Evolutionary conservation across 2,888 invertebrate species (phyloP), one percentile per base, ranked within the genome.

Genomic region (Cheilosia vulpina): DNA sequence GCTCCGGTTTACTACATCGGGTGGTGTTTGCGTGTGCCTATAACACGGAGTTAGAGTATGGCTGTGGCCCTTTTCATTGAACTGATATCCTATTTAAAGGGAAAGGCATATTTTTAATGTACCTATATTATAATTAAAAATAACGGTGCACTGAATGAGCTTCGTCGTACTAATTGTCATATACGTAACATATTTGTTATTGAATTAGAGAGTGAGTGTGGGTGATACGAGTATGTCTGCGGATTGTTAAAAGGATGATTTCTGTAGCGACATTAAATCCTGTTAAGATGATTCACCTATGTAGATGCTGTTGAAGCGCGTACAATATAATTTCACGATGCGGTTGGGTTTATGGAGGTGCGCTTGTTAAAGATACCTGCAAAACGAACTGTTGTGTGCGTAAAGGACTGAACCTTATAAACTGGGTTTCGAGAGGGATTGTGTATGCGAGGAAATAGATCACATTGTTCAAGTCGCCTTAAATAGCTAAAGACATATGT

Each of bases 131-230:
- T 66, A 77, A 76, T 85, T 85, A 81, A 85, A 85, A 81, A 81
- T 68, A 72, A 81, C 81, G 72, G 21, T 47, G 41, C 85, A 81
- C 81, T 76, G 72, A 76, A 72, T 68, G 68, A 85, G 77, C 71
- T 84, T 81, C 76, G 71, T 71, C 52, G 58, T 72, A 81, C 81
- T 85, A 68, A 81, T 81, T 85, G 81, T 85, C 72, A 66, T 72
- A 17, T 38, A 38, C 38, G 21, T 13, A 38, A 58, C 65, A 63
- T 58, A 65, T 75, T 79, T 66, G 53, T 60, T 66, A 69, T 69
- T 83, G 78, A 68, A 78, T 83, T 78, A 65, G 52, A 60, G 53
- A 58, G 43, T 53, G 17, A 24, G 27, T 24, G 13, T 41, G 38
- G 17, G 7, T 19, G 15, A 47, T n/a, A n/a, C n/a, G n/a, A n/a